A percentile compares a stretch with the other conserved stretches of the same genome.
Conservation (phyloP, 2,797 vertebrate species). For the Mallotus villosus region DNA sequence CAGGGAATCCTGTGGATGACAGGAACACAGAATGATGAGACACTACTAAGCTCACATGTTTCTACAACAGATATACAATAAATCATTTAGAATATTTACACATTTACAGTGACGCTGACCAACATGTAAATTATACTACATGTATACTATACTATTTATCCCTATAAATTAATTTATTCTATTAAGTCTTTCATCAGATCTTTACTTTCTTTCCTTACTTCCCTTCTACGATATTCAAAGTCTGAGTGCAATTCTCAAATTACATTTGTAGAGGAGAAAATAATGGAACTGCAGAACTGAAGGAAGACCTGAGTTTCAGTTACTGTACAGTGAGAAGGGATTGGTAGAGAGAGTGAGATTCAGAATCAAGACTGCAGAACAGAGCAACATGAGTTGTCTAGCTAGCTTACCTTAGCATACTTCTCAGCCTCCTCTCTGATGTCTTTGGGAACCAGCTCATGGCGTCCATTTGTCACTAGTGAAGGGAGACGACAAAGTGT, state of each 20-base stretch:
- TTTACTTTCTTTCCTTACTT: not conserved
- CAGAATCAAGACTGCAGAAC: not conserved
- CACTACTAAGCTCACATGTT: not conserved
- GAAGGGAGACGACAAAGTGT: constrained; percentile 23
- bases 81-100: too few relatives aligned
- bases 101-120: too few relatives aligned
- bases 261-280: too few relatives aligned
- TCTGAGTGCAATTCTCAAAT: too few relatives aligned
- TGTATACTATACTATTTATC: too few relatives aligned
- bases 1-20: constrained; percentile 85
- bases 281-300: too few relatives aligned
- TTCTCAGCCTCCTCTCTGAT: constrained; percentile 95
- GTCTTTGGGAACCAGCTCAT: constrained; percentile 95
- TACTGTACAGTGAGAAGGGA: too few relatives aligned
- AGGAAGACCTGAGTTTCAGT: too few relatives aligned
- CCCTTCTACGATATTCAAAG: not conserved
- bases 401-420: constrained; percentile 89
- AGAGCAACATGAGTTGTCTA: not conserved
- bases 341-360: not conserved
- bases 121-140: too few relatives aligned
- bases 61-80: too few relatives aligned
- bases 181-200: not conserved
- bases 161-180: not conserved
- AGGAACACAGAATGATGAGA: fast-evolving
- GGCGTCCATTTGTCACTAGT: constrained; percentile 94